Percentiles rank a stretch among this genome's conserved stretches.
Evolutionary conservation across 2,797 vertebrate species (phyloP).

Genomic region (Halcyon leucocephala): DNA sequence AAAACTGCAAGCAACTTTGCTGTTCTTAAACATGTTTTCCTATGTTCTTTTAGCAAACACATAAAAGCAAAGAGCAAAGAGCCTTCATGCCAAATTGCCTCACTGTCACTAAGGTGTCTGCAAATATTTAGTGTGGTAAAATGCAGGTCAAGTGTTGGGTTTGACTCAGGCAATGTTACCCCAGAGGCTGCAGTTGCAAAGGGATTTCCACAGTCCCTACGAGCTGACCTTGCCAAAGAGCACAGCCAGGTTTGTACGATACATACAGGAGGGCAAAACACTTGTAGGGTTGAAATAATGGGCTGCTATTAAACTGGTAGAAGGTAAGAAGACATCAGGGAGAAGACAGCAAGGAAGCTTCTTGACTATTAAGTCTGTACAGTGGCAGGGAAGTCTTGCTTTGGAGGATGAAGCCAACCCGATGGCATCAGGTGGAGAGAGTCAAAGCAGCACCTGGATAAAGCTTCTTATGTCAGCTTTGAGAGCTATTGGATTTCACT

Average conservation of each 20-base stretch:
- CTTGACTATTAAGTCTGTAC: neutral
- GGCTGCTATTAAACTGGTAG: neutral
- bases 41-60: neutral
- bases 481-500: conserved; percentile 3
- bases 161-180: neutral
- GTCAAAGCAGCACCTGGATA: neutral
- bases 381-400: conserved; percentile 13
- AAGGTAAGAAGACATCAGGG: neutral
- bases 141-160: neutral
- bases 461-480: neutral
- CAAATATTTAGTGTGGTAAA: neutral
- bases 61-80: neutral
- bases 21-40: neutral
- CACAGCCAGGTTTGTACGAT: neutral
- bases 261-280: neutral
- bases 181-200: neutral
- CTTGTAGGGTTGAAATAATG: neutral
- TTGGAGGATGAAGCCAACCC: neutral
- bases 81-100: neutral
- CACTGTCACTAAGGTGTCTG: neutral
- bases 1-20: neutral
- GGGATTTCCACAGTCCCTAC: neutral
- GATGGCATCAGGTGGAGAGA: neutral
- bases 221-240: neutral
- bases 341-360: conserved; percentile 16